A percentile compares a stretch with the other conserved stretches of the same genome.
phyloP scores from a whole-genome alignment of 2,888 invertebrate genomes.

The Spilarctia lutea region DNA sequence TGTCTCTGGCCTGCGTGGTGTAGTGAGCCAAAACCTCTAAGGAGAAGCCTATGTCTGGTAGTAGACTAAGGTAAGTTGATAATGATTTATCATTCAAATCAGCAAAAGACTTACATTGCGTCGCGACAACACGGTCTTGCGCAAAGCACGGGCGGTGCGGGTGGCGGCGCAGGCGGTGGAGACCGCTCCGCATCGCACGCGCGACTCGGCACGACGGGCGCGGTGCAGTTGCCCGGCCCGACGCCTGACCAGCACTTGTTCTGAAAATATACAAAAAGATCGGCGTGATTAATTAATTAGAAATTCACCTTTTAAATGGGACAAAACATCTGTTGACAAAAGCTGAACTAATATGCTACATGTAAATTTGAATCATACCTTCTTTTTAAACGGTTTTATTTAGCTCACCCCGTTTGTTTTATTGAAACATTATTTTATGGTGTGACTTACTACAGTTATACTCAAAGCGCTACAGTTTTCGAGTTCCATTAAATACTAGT shows the following conservation, averaged over 20 bases:
- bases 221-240: constrained; percentile 80
- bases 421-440: no score
- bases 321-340: background rate
- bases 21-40: no score
- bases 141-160: constrained; percentile 77
- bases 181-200: constrained; percentile 86
- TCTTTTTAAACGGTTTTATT: no score
- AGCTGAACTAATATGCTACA: background rate
- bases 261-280: constrained; percentile 59
- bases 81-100: background rate
- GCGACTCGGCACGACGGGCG: constrained; percentile 82
- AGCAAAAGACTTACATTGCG: constrained; percentile 68
- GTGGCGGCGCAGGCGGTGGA: constrained; percentile 80
- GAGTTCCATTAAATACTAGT: no score
- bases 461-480: no score
- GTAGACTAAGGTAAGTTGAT: background rate
- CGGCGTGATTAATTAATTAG: constrained; percentile 7
- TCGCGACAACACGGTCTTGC: constrained; percentile 79
- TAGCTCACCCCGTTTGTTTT: no score
- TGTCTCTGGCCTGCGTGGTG: no score
- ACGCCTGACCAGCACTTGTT: constrained; percentile 80
- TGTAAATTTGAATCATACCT: background rate
- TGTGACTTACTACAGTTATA: no score
- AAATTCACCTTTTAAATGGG: background rate
- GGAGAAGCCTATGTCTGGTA: no score